Conservation (phyloP, 2,888 invertebrate species). For the Phyto melanocephala region DNA sequence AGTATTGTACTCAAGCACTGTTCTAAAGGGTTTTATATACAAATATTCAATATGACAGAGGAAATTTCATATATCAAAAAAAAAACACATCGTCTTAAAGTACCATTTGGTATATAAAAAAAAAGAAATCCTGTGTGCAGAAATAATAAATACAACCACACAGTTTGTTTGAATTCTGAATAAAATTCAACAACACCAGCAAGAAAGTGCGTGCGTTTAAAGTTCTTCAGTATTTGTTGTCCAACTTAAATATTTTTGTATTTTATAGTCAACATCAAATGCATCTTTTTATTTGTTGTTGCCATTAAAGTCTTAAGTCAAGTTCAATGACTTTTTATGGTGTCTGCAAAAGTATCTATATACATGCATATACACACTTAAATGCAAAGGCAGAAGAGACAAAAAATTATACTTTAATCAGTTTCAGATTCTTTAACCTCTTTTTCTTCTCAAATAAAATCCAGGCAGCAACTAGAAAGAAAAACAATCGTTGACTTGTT, state of each 20-base stretch:
- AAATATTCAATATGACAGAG: too few species aligned
- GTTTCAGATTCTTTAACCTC: conserved; percentile 14
- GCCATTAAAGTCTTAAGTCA: neutral
- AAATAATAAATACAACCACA: too few species aligned
- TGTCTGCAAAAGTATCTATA: conserved; percentile 38
- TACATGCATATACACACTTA: neutral
- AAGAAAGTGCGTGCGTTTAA: neutral
- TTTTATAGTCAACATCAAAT: conserved; percentile 20
- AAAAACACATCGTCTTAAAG: too few species aligned
- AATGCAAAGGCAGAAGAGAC: neutral
- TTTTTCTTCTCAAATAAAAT: conserved; percentile 24
- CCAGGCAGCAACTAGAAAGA: neutral
- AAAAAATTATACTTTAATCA: neutral
- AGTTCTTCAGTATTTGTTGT: conserved; percentile 8
- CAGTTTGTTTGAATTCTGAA: too few species aligned
- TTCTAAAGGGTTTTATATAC: too few species aligned
- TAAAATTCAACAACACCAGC: too few species aligned
- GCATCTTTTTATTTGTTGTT: conserved; percentile 18
- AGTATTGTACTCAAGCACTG: too few species aligned
- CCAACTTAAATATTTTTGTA: neutral
- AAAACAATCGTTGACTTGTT: neutral
- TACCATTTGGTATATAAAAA: too few species aligned
- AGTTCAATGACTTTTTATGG: conserved; percentile 48
- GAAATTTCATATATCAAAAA: too few species aligned
- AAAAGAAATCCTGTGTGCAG: too few species aligned